Base-by-base conservation (phyloP, 2,797 vertebrate species). In the Parotocinclus haroldoi region DNA sequence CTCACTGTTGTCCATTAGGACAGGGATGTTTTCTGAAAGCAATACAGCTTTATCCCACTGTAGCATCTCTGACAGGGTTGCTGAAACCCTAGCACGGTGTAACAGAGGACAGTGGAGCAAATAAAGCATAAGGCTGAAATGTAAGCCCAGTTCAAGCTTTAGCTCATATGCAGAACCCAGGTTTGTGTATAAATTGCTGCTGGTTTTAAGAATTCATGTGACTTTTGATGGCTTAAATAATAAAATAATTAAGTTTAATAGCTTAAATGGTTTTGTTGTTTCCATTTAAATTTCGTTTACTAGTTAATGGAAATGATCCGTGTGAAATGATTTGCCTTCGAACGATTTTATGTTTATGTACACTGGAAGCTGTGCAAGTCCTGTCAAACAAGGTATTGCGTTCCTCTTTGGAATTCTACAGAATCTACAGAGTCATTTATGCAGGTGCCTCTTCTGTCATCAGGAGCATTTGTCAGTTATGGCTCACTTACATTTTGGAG, bases 11-110 rank as follows among this genome's bases (percentile, higher is more conserved):
- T 87, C 86, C 87, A 87, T 86, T 89, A 81, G 80, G 76, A 89
- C 89, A 89, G 82, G 83, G 84, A 75, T 91, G 88, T 91, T 90
- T 89, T 89, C 85, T 84, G 87, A 89, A 89, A 90, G 88, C 88
- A 89, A 76, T 78, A 85, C 80, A 81, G 80, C 82, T 68, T 76
- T 71, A 72, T 75, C 68, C 72, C 52, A 45, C 62, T 16, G n/a
- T 52, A 58, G 61, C 54, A 59, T 68, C 73, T 16, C 18, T 75
- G 68, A 76, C 75, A 78, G 76, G 68, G 61, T 42, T 16, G 62
- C 68, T 69, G 73, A 73, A 76, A 69, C 71, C 58, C 53, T 48
- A 78, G 64, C 61, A 57, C 27, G 46, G 62, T 39, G 63, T n/a
- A 58, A 67, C 48, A 49, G 38, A 63, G 50, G 52, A 56, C 57